Evolutionary conservation across 2,797 vertebrate genomes (phyloP), one percentile per base, ranked within the genome.

Genomic region (Cirrhinus mrigala): DNA sequence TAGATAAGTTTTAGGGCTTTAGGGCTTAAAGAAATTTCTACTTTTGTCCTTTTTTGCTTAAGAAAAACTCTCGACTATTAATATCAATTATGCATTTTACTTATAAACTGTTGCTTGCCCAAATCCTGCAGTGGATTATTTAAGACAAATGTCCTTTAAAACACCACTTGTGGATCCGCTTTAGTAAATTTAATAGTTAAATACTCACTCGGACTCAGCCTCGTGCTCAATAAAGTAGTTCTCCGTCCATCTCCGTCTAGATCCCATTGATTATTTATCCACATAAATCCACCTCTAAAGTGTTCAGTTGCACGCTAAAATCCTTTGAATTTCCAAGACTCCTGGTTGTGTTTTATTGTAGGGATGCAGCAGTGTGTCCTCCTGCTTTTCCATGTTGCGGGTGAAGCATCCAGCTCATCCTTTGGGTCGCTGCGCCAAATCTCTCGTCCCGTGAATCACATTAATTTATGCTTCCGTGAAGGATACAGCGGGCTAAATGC

Each of bases 361-460:
- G 83, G 48, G 82, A 69, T 79, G 77, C 66, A 85, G 79, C 54
- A 76, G 74, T n/a, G 68, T 76, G 58, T 64, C 44, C 80, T 81
- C 62, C 69, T 29, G 82, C 56, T 40, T 79, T 79, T 71, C 75
- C 89, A 85, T 85, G 81, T 64, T 81, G 83, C 79, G 76, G 62
- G 58, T 70, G 84, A 90, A 77, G 83, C 87, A 87, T 71, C 71
- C 62, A 6, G 88, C 83, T 87, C 85, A 89, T 92, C 90, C 89
- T 91, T 88, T 66, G 89, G 89, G 89, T 93, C 89, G 89, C 92
- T 93, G 94, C 94, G 91, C 91, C 91, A 94, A 94, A 94, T 90
- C 56, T 79, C 71, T 64, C 75, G 85, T 85, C 64, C 83, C 46
- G 70, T 29, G 54, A 84, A 81, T 76, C 83, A 80, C 83, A 75